A percentile compares a stretch with the other conserved stretches of the same genome.
Evolutionary conservation across 2,888 invertebrate species (phyloP).

Genomic region (Tolmerus cingulatus): DNA sequence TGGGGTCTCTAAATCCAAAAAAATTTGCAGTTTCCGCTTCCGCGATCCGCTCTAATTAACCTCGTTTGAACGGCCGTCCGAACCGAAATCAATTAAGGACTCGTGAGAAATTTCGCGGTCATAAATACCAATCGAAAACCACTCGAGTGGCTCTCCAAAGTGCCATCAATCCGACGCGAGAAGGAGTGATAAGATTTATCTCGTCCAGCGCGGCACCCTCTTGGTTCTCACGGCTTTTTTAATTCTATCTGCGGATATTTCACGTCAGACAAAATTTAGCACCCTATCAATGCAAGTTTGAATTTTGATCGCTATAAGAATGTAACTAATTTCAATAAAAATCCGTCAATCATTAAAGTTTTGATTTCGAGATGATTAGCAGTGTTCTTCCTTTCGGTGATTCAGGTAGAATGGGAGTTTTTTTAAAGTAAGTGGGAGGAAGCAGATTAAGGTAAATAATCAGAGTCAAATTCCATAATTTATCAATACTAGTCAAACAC

Average conservation of each 20-base stretch:
- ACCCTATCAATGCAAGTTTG: background rate
- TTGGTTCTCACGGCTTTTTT: background rate
- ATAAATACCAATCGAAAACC: background rate
- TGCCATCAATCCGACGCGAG: background rate
- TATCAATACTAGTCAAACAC: background rate
- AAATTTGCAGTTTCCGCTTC: background rate
- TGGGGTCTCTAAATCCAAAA: background rate
- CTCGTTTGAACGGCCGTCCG: background rate
- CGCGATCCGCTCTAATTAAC: background rate
- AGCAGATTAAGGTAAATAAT: background rate
- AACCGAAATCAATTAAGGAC: background rate
- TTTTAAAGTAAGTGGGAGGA: background rate
- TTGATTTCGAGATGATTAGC: background rate
- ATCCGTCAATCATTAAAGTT: background rate
- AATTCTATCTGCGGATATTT: background rate
- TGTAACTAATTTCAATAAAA: background rate
- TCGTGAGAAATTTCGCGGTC: background rate
- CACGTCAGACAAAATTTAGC: background rate
- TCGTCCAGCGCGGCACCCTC: background rate
- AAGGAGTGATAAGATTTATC: background rate
- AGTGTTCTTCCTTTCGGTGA: background rate
- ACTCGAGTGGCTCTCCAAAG: background rate
- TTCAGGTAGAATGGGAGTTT: background rate
- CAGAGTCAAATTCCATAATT: background rate
- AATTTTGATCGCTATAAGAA: background rate